Evolutionary conservation across 2,113 vertebrate species (phyloP).

Genomic region (Phodopus roborovskii): DNA sequence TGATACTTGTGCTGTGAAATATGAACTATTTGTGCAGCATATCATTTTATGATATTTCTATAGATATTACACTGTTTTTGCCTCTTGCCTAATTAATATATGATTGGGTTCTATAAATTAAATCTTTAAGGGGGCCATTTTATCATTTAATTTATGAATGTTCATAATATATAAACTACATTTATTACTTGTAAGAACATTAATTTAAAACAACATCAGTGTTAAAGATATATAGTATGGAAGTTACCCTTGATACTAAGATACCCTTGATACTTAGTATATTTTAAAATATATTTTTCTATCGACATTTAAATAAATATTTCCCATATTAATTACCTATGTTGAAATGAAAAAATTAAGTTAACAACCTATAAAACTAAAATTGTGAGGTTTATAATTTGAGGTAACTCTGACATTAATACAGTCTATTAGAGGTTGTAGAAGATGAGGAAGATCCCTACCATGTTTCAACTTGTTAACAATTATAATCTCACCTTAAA

Average conservation of each 20-base stretch:
- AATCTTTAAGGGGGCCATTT: not conserved
- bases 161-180: not conserved
- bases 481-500: constrained; percentile 1
- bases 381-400: not conserved
- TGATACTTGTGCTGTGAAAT: constrained; percentile 43
- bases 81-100: not conserved
- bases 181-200: not conserved
- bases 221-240: not conserved
- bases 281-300: constrained; percentile 31
- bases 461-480: not conserved
- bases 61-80: not conserved
- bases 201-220: not conserved
- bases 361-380: not conserved
- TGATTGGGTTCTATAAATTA: not conserved
- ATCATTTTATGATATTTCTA: not conserved
- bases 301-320: constrained; percentile 42
- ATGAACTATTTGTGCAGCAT: not conserved
- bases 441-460: not conserved
- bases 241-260: too few relatives aligned
- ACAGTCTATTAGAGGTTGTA: not conserved
- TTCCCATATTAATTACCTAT: not conserved
- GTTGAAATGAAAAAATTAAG: not conserved
- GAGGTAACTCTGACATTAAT: not conserved
- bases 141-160: not conserved
- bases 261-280: not conserved